Evolutionary conservation across 2,888 invertebrate species (phyloP), one percentile per base, ranked within the genome.

Genomic region (Brachyptera risi): DNA sequence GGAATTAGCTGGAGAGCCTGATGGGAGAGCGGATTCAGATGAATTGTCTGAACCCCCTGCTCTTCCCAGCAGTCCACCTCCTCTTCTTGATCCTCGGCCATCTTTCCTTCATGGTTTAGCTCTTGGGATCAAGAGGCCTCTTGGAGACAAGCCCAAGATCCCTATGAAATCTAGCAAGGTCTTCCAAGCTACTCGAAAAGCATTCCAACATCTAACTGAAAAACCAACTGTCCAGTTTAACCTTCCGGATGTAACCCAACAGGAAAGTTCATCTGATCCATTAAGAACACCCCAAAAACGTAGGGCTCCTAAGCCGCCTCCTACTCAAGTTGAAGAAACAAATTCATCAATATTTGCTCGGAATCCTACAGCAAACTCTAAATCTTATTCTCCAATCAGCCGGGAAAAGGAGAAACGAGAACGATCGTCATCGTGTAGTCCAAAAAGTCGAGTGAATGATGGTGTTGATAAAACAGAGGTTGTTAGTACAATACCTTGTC

Each of bases 11-110:
- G 92, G 91, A 7, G 91, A 90, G 69, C 92, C 92, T 0, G 92
- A 92, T 69, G 91, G 92, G n/a, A 83, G 88, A 68, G 90, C 91
- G 13, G 91, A 91, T 75, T 88, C 90, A 1, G 90, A 89, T 69
- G 85, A 86, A 42, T 75, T 80, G 1, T 78, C 78, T 23, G 86
- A 86, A 72, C 83, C 87, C 1, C 85, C 88, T 1, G 85, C 84
- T 3, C 73, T 90, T 60, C 88, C 89, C 0, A 81, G 83, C 61
- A 83, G 85, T 66, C 87, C 88, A 1, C 81, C 86, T 17, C 87
- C 86, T 15, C 42, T 63, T n/a, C 54, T 64, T 9, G 78, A 80
- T 64, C 80, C 82, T 0, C 72, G 87, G 23, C 79, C 84, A 4
- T 89, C 90, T 2, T 90, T 91, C 71, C 76, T 90, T 38, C 90